A percentile compares a stretch with the other conserved stretches of the same genome.
Evolutionary conservation across 2,113 vertebrate species (phyloP).

Genomic region (Cepphus grylle): DNA sequence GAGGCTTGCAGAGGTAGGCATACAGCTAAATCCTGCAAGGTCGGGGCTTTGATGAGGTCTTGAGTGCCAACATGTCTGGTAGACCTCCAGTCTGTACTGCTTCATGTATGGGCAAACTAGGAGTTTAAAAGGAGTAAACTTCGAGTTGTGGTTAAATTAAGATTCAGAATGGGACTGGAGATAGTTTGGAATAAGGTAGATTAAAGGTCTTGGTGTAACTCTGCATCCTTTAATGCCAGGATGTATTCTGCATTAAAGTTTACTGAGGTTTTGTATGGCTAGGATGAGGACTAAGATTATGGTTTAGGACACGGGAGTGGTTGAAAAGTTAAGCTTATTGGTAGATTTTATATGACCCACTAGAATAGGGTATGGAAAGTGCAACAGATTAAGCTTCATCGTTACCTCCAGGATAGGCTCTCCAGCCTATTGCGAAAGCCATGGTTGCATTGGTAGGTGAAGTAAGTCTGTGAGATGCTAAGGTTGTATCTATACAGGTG

Average conservation of each 20-base stretch:
- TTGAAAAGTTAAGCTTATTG: neutral
- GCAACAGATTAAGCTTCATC: neutral
- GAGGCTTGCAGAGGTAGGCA: neutral
- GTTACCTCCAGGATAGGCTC: neutral
- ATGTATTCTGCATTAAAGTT: neutral
- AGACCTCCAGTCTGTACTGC: neutral
- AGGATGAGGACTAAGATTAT: neutral
- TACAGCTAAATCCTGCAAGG: neutral
- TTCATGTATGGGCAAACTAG: accelerated
- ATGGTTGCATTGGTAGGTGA: neutral
- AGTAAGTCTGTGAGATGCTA: neutral
- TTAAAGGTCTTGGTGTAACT: neutral
- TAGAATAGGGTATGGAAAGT: neutral
- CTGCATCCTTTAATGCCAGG: neutral
- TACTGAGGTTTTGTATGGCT: neutral
- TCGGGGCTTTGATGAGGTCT: neutral
- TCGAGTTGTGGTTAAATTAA: neutral
- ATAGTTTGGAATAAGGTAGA: neutral
- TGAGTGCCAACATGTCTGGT: neutral
- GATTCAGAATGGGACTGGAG: neutral
- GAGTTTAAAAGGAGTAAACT: neutral
- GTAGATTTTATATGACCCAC: neutral
- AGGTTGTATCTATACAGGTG: neutral
- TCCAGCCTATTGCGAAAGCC: neutral
- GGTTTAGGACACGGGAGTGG: neutral